A percentile compares a stretch with the other conserved stretches of the same genome.
Conservation (phyloP, 2,888 invertebrate species). For the Drosophila mulleri region DNA sequence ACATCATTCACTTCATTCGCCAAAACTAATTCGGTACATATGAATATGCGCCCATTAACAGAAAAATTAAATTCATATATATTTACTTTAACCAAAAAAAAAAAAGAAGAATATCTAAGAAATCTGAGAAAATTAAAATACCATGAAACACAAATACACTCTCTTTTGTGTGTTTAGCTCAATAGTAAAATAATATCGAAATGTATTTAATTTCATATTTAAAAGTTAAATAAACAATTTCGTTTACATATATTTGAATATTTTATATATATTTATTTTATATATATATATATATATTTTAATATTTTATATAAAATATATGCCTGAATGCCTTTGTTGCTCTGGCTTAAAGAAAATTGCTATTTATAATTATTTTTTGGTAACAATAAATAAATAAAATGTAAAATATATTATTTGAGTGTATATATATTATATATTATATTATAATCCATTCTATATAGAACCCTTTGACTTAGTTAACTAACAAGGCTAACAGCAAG, state of each 20-base stretch:
- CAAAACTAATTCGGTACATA: conserved; percentile 32
- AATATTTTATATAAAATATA: background rate
- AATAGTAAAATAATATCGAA: too few relatives aligned
- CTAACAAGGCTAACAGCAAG: background rate
- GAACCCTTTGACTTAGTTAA: background rate
- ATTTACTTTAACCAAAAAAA: conserved; percentile 6
- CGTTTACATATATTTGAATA: background rate
- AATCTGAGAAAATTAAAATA: background rate
- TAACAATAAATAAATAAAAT: too few relatives aligned
- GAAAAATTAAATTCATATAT: conserved; percentile 57
- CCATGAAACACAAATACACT: conserved; percentile 28
- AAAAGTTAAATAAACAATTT: too few relatives aligned
- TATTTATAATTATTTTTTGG: too few relatives aligned
- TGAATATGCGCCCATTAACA: conserved; percentile 56
- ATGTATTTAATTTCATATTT: too few relatives aligned
- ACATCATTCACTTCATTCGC: conserved; percentile 36
- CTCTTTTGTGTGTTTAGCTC: background rate
- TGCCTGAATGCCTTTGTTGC: too few relatives aligned
- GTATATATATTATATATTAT: background rate
- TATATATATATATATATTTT: too few relatives aligned
- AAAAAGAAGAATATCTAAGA: background rate
- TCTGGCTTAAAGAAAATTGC: too few relatives aligned
- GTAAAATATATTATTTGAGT: too few relatives aligned
- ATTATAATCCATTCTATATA: background rate
- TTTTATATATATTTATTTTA: background rate